phyloP scores from a whole-genome alignment of 2,888 invertebrate genomes.

The Patella caerulea region DNA sequence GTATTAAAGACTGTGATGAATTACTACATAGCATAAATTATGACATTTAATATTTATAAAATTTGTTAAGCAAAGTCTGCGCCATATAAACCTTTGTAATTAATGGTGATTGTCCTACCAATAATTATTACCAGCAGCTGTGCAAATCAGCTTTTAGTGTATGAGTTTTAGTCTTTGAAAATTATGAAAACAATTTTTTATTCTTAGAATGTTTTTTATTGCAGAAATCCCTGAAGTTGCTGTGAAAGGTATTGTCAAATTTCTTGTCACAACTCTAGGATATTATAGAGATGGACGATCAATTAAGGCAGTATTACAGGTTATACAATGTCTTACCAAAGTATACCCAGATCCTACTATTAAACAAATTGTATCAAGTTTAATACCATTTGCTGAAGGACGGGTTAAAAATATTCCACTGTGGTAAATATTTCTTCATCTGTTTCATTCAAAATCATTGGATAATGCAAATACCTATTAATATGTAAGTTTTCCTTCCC shows the following conservation, averaged over 20 bases:
- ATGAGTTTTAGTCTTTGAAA: not conserved
- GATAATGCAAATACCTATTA: too few relatives aligned
- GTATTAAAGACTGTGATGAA: too few relatives aligned
- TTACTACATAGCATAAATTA: too few relatives aligned
- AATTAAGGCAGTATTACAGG: conserved; percentile 80
- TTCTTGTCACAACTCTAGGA: conserved; percentile 82
- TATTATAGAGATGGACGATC: conserved; percentile 86
- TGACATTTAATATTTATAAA: too few relatives aligned
- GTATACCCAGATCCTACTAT: conserved; percentile 81
- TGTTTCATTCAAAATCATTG: too few relatives aligned
- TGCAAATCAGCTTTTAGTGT: conserved; percentile 13
- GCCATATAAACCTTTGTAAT: too few relatives aligned
- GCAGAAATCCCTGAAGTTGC: conserved; percentile 84
- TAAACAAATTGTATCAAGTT: conserved; percentile 79
- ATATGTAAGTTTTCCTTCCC: too few relatives aligned
- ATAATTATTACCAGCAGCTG: not conserved
- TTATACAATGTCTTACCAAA: conserved; percentile 79
- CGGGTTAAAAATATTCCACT: conserved; percentile 78
- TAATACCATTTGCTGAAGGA: conserved; percentile 78
- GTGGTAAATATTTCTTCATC: conserved; percentile 74
- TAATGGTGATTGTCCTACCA: not conserved
- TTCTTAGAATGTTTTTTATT: conserved; percentile 49
- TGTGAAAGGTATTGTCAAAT: conserved; percentile 84
- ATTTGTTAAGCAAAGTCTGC: too few relatives aligned
- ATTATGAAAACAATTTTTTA: not conserved